Evolutionary conservation across 2,888 invertebrate species (phyloP).

Genomic region (Brassicogethes aeneus): DNA sequence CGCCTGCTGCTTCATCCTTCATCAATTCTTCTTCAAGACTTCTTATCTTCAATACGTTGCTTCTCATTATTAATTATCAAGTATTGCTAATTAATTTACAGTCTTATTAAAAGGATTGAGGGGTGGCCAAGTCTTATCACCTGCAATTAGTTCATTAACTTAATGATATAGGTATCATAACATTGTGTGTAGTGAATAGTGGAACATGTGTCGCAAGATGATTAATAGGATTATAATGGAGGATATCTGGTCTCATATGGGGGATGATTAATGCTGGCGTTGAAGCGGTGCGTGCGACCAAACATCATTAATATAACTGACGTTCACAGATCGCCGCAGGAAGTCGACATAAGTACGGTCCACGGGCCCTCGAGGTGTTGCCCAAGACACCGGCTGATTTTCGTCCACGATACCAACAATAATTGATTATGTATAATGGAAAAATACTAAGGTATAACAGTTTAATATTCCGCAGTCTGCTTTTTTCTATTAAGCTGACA

Average conservation of each 20-base stretch:
- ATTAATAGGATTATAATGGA: constrained; percentile 34
- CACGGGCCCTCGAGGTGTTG: not conserved
- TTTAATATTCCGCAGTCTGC: no score
- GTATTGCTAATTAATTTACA: not conserved
- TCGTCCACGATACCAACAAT: no score
- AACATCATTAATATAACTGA: constrained; percentile 32
- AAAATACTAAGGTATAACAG: no score
- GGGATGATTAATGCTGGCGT: constrained; percentile 32
- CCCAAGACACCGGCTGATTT: constrained; percentile 7
- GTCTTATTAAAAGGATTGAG: not conserved
- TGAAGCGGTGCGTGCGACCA: constrained; percentile 28
- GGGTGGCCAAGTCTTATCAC: not conserved
- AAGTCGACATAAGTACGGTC: constrained; percentile 1
- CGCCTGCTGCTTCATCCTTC: not conserved
- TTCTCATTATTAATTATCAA: not conserved
- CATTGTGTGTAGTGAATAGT: not conserved
- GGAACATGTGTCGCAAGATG: constrained; percentile 11
- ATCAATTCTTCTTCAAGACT: not conserved
- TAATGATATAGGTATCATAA: no score
- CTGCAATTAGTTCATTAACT: not conserved
- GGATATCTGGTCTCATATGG: constrained; percentile 35
- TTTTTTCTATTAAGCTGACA: no score
- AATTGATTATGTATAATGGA: no score
- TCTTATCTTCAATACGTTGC: not conserved
- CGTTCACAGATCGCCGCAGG: constrained; percentile 8